A percentile compares a stretch with the other conserved stretches of the same genome.
phyloP scores from a whole-genome alignment of 2,888 invertebrate genomes.

The Napeogenes sylphis region DNA sequence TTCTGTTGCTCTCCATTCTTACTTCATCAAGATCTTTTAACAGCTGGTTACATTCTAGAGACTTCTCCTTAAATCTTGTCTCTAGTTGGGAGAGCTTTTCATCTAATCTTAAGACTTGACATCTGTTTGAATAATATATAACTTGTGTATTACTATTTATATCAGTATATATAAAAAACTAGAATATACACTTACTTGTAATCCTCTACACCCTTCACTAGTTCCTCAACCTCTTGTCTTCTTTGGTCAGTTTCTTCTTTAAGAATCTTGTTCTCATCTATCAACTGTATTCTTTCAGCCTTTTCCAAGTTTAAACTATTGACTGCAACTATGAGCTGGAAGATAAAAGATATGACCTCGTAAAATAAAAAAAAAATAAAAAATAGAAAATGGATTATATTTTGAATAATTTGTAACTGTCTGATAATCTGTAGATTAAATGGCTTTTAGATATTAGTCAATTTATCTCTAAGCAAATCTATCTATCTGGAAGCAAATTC shows the following conservation, averaged over 20 bases:
- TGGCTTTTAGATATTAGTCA: too few relatives aligned
- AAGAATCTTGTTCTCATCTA: constrained; percentile 47
- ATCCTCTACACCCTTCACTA: constrained; percentile 45
- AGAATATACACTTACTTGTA: constrained; percentile 45
- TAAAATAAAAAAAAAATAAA: background rate
- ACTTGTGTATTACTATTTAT: background rate
- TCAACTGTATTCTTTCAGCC: constrained; percentile 43
- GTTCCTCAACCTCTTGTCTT: constrained; percentile 44
- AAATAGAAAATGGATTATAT: background rate
- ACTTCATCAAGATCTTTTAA: constrained; percentile 54
- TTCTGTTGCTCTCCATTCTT: constrained; percentile 46
- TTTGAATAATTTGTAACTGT: too few relatives aligned
- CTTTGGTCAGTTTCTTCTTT: constrained; percentile 43
- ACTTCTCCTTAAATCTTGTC: constrained; percentile 49
- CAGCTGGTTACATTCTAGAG: constrained; percentile 45
- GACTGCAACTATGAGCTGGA: constrained; percentile 55
- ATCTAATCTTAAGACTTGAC: constrained; percentile 46
- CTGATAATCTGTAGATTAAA: too few relatives aligned
- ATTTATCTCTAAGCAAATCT: too few relatives aligned
- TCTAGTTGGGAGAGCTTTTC: constrained; percentile 57
- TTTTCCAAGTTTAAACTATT: constrained; percentile 57
- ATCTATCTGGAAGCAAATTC: too few relatives aligned
- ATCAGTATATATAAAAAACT: too few relatives aligned
- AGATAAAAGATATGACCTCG: constrained; percentile 14
- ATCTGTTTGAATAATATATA: constrained; percentile 37